A percentile compares a stretch with the other conserved stretches of the same genome.
Conservation (phyloP, 2,113 vertebrate genomes). For the Hemicordylus capensis region DNA sequence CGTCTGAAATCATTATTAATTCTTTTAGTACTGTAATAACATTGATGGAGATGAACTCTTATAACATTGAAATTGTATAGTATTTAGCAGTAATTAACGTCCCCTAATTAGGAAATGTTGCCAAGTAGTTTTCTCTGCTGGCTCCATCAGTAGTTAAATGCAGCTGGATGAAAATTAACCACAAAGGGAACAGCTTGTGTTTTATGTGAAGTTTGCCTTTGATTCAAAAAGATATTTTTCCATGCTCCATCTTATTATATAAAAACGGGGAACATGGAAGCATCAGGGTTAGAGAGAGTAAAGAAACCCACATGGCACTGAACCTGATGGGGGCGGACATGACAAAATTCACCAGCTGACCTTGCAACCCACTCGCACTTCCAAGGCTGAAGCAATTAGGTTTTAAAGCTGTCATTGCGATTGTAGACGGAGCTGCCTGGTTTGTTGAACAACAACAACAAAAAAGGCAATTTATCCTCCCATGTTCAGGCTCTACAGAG, state of each 20-base stretch:
- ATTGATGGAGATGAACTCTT: conserved; percentile 80
- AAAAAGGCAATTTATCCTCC: not conserved
- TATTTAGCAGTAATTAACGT: conserved; percentile 81
- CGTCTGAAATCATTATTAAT: conserved; percentile 79
- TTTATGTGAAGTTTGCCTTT: conserved; percentile 78
- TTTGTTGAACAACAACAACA: not conserved
- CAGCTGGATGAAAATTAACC: conserved; percentile 81
- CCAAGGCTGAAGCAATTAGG: not conserved
- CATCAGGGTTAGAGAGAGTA: conserved; percentile 46
- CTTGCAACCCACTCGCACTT: conserved; percentile 30
- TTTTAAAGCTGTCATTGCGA: conserved; percentile 44
- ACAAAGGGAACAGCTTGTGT: conserved; percentile 80
- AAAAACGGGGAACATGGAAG: conserved; percentile 61
- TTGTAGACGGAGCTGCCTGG: conserved; percentile 13
- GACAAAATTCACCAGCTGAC: conserved; percentile 44
- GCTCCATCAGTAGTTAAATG: conserved; percentile 75
- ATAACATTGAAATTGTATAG: conserved; percentile 74
- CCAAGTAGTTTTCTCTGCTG: conserved; percentile 79
- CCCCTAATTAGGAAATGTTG: conserved; percentile 79
- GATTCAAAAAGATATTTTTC: conserved; percentile 76
- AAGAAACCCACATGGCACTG: conserved; percentile 34
- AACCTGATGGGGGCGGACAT: not conserved
- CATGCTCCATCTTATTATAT: conserved; percentile 70
- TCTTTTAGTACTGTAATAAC: conserved; percentile 76
- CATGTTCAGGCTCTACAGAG: not conserved